Evolutionary conservation across 2,888 invertebrate genomes (phyloP), one percentile per base, ranked within the genome.

Genomic region (Chrysolina oricalcia): DNA sequence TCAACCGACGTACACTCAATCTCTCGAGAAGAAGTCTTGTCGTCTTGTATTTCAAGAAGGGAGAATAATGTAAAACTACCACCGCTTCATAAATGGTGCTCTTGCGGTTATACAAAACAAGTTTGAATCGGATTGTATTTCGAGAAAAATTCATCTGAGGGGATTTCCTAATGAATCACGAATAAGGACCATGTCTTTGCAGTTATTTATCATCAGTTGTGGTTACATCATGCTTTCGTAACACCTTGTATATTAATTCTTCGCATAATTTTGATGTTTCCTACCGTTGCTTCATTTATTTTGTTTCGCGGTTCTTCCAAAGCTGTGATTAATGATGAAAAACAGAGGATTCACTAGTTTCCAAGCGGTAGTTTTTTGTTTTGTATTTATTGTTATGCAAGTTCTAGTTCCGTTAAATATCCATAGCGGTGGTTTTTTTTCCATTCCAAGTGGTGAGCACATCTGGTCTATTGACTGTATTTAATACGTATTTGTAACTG

Each of bases 381-480:
- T 43, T 43, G 43, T 43, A 43, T 15, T 43, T 13, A 15, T 43
- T 15, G 43, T 43, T 43, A 15, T 43, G 43, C 53, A 53, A 21
- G 13, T 53, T 53, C 21, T 21, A 8, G 53, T 53, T 53, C 53
- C 53, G 53, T 53, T 53, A 53, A 53, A 53, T 21, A 19, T 19
- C 21, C 53, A 21, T 53, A 19, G 11, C 53, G 19, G 53, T 13
- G 11, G 53, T 10, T 21, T 53, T 53, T 53, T 53, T 19, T 53
- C 21, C 9, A 21, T 53, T 10, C 53, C 21, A 53, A 23, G 53
- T 21, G 53, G 21, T 53, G 19, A 21, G 53, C 13, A 21, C 53
- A 53, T 53, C 53, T 53, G 53, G 53, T 21, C 21, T 21, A 53
- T 53, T 21, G 19, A 11, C 53, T 53, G 53, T 9, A 53, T 53